phyloP scores from a whole-genome alignment of 2,888 invertebrate species.

The Heliconius hortense region DNA sequence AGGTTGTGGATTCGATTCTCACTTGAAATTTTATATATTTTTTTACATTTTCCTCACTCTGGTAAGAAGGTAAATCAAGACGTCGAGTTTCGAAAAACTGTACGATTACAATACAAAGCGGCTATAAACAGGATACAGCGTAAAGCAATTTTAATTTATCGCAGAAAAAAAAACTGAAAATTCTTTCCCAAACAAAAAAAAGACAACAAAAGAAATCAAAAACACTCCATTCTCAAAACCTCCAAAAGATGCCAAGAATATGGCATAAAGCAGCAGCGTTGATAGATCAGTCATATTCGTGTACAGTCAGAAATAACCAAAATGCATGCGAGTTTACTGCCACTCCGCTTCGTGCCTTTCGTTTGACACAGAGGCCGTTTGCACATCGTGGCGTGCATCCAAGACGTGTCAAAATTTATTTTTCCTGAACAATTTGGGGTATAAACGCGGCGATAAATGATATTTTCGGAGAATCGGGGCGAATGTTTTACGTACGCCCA shows the following conservation, averaged over 20 bases:
- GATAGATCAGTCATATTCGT: slow-evolving; percentile 11
- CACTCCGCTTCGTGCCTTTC: slow-evolving; percentile 57
- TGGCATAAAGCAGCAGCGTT: neutral
- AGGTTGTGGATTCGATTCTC: too few relatives aligned
- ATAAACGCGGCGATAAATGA: slow-evolving; percentile 15
- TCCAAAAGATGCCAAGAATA: neutral
- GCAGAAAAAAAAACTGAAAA: neutral
- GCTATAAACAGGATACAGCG: too few relatives aligned
- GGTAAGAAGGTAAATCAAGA: too few relatives aligned
- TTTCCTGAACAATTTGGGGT: slow-evolving; percentile 1
- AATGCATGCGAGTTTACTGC: slow-evolving; percentile 29
- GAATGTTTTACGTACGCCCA: neutral
- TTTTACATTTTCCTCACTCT: too few relatives aligned
- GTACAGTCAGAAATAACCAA: slow-evolving; percentile 6
- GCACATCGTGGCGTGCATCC: slow-evolving; percentile 61
- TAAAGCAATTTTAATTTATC: too few relatives aligned
- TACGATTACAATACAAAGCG: too few relatives aligned
- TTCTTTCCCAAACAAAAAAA: neutral
- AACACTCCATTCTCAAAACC: neutral
- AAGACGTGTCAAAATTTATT: slow-evolving; percentile 45
- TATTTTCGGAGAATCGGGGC: neutral
- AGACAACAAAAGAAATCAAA: neutral
- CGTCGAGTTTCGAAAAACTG: too few relatives aligned
- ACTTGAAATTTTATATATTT: too few relatives aligned
- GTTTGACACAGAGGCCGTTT: slow-evolving; percentile 67